phyloP scores from a whole-genome alignment of 2,797 vertebrate species.

The Typhlichthys eigenmanni region DNA sequence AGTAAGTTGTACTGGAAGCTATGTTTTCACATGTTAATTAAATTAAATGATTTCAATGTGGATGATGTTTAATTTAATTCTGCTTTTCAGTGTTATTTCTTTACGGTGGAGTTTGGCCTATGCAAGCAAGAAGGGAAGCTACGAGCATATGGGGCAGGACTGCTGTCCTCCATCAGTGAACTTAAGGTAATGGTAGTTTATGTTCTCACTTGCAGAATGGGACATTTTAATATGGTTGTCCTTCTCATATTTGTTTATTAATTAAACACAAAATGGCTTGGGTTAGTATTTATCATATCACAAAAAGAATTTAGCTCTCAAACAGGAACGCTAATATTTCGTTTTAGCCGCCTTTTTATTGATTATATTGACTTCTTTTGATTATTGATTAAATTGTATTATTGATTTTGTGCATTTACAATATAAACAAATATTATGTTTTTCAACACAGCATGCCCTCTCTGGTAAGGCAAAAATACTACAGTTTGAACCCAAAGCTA shows the following conservation, averaged over 20 bases:
- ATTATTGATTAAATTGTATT: neutral
- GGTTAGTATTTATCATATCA: neutral
- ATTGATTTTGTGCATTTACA: neutral
- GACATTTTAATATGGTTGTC: neutral
- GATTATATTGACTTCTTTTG: neutral
- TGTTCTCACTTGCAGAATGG: neutral
- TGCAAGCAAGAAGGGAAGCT: slow-evolving; percentile 96
- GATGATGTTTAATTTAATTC: neutral
- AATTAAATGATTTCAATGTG: neutral
- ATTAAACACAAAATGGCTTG: neutral
- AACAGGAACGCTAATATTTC: neutral
- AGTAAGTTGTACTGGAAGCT: slow-evolving; percentile 74
- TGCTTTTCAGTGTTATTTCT: slow-evolving; percentile 91
- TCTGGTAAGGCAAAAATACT: slow-evolving; percentile 88
- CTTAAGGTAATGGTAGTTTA: slow-evolving; percentile 76
- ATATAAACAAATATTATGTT: neutral
- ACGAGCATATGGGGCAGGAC: slow-evolving; percentile 92
- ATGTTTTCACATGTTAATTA: neutral
- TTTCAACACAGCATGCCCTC: slow-evolving; percentile 82
- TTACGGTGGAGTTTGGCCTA: slow-evolving; percentile 97
- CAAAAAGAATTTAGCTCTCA: neutral
- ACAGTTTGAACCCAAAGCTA: slow-evolving; percentile 89
- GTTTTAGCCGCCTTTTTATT: neutral
- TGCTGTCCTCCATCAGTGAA: slow-evolving; percentile 96
- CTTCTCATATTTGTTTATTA: neutral